Evolutionary conservation across 2,113 vertebrate species (phyloP), one percentile per base, ranked within the genome.

Genomic region (Cynopterus brachyotis): DNA sequence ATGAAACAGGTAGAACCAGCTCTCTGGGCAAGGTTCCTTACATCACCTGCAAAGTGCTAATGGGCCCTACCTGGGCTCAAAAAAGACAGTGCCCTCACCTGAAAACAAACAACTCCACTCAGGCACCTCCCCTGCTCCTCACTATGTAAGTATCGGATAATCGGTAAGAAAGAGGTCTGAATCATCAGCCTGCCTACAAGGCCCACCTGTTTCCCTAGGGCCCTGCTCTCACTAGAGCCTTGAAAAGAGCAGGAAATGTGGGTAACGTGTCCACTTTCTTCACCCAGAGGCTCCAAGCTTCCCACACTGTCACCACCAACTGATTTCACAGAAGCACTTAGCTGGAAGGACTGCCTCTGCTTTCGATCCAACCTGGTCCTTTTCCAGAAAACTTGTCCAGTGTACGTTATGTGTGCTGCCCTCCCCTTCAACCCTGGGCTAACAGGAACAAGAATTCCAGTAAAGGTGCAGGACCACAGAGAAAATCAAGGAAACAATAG

Each of bases 321-420:
- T 47, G 57, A 60, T 47, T 66, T 22, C n/a, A 40, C 32, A 73
- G 89, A 42, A 66, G 37, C 53, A 6, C 59, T 53, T 26, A 66
- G 37, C 76, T 6, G 16, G 45, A 83, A 95, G 62, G 17, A 55
- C 75, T 15, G 57, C 20, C 35, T 32, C 45, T 26, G 15, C 53
- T n/a, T 60, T 30, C 19, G 7, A 16, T n/a, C 37, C 11, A 17
- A 42, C 19, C 55, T 55, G 40, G 22, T 59, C 16, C 57, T 70
- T 73, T 90, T 24, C 55, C 35, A 78, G 76, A 72, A 96, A 94
- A 76, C 30, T 5, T 35, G 11, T 47, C 62, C 55, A 35, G 42
- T 82, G 5, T 91, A 19, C n/a, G 75, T 79, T 60, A 72, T 50
- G 30, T 62, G 42, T 35, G 26, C 5, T 7, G n/a, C 24, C n/a